phyloP scores from a whole-genome alignment of 2,797 vertebrate genomes.

The Pyrocephalus nanus region DNA sequence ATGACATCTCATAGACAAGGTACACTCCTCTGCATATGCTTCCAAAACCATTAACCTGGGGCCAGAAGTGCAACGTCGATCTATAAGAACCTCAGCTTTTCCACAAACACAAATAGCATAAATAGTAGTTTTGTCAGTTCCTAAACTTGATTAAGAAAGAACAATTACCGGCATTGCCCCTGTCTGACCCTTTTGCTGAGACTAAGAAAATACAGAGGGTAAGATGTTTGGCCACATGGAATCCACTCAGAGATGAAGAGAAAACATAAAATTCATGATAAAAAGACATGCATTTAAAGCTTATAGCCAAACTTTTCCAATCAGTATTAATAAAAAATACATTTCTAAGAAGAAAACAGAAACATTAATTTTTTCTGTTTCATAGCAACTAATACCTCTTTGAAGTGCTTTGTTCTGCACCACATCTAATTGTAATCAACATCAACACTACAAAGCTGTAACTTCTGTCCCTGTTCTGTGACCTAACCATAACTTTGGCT shows the following conservation, averaged over 20 bases:
- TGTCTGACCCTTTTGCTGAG: neutral
- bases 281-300: neutral
- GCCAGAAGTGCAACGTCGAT: neutral
- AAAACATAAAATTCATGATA: neutral
- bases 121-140: neutral
- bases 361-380: neutral
- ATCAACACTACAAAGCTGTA: neutral
- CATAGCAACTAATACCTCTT: neutral
- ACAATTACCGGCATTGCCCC: neutral
- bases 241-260: neutral
- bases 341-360: neutral
- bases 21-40: neutral
- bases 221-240: neutral
- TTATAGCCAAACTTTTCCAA: neutral
- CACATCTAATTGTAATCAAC: neutral
- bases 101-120: neutral
- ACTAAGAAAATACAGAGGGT: neutral
- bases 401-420: neutral
- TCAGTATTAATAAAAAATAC: neutral
- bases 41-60: neutral
- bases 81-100: neutral
- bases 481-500: constrained; percentile 6
- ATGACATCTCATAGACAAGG: neutral
- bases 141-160: neutral
- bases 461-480: neutral